phyloP scores from a whole-genome alignment of 1,140 invertebrate genomes.

The Drosophila pseudoananassae region DNA sequence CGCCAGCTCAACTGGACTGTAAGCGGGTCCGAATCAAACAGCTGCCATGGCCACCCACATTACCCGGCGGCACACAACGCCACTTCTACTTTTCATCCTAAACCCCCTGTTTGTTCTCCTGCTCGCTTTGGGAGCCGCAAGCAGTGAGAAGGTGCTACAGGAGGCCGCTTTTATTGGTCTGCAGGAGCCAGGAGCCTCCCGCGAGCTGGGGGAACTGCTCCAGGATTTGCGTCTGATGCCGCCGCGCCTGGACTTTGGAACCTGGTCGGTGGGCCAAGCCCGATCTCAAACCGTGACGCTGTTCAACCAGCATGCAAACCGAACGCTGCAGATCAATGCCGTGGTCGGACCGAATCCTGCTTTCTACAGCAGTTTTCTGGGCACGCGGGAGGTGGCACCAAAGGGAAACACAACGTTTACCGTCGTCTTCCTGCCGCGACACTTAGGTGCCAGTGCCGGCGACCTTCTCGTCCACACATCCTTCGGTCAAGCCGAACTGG shows the following conservation, averaged over 20 bases:
- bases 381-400: slow-evolving; percentile 95
- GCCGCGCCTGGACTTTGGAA: slow-evolving; percentile 76
- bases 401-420: slow-evolving; percentile 97
- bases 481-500: slow-evolving; percentile 91
- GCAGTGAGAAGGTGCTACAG: slow-evolving; percentile 51
- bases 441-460: slow-evolving; percentile 94
- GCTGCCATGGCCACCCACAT: slow-evolving; percentile 18
- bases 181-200: slow-evolving; percentile 48
- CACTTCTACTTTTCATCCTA: slow-evolving; percentile 26
- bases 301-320: slow-evolving; percentile 90
- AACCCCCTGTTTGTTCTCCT: slow-evolving; percentile 1
- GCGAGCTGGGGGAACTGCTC: slow-evolving; percentile 63
- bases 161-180: slow-evolving; percentile 29
- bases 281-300: slow-evolving; percentile 91
- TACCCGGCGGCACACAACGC: slow-evolving; percentile 6
- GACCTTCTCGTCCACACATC: slow-evolving; percentile 97
- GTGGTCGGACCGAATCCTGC: slow-evolving; percentile 94
- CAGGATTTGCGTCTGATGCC: slow-evolving; percentile 74
- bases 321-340: slow-evolving; percentile 92
- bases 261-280: slow-evolving; percentile 92
- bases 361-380: slow-evolving; percentile 97
- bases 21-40: slow-evolving; percentile 8
- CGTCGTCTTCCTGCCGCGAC: slow-evolving; percentile 96
- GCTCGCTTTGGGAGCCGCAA: slow-evolving; percentile 10
- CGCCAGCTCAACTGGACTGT: slow-evolving; percentile 14